Evolutionary conservation across 2,797 vertebrate species (phyloP).

Genomic region (Myiotriccus ornatus): DNA sequence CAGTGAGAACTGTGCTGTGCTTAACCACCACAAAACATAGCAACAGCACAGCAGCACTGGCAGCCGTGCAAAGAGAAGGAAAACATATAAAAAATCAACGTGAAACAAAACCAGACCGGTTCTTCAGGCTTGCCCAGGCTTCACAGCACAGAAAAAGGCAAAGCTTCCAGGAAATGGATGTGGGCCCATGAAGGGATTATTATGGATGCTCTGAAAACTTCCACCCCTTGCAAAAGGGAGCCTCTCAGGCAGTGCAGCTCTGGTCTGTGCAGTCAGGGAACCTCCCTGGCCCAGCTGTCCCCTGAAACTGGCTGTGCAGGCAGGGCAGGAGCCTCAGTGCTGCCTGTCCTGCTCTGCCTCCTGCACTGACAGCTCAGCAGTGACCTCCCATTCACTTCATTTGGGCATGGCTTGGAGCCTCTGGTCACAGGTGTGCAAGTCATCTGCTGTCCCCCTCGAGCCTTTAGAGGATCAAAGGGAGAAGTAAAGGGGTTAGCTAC

Average conservation of each 20-base stretch:
- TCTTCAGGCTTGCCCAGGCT: constrained; percentile 44
- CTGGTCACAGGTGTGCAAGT: not conserved
- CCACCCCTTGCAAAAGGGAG: not conserved
- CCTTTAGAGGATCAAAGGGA: not conserved
- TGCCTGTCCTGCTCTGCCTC: not conserved
- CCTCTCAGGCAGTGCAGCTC: not conserved
- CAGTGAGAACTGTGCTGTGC: constrained; percentile 21
- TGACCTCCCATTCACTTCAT: fast-evolving
- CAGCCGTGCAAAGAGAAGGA: not conserved
- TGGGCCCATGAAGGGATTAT: not conserved
- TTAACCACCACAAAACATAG: constrained; percentile 63
- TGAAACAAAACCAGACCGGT: not conserved
- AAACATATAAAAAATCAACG: not conserved
- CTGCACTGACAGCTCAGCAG: not conserved
- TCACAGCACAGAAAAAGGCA: not conserved
- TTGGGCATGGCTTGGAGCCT: not conserved
- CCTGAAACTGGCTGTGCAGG: not conserved
- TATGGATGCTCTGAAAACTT: not conserved
- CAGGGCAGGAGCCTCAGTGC: not conserved
- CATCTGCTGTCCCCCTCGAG: not conserved
- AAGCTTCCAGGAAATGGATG: constrained; percentile 38
- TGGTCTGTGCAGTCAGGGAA: not conserved
- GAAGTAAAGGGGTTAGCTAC: not conserved
- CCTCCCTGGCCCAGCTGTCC: not conserved
- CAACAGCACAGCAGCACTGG: constrained; percentile 63